These are phyloP conservation scores for Caenorhabditis tropicalis DNA, from an alignment of 1,140 invertebrate genomes.

Conservation along the genomic window DNA sequence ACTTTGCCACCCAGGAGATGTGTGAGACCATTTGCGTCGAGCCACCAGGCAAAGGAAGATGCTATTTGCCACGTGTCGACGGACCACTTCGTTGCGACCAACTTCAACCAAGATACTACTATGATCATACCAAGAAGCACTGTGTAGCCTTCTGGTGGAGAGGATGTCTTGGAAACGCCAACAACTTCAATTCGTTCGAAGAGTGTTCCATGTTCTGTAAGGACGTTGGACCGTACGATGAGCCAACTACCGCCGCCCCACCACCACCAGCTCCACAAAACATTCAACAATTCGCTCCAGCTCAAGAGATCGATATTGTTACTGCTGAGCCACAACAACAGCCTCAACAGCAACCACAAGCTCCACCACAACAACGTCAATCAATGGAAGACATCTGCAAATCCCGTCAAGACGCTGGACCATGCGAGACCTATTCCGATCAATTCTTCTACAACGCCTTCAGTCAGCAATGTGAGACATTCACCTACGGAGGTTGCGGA, in stretches of 20 bases:
- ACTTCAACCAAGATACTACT: slow-evolving; percentile 77
- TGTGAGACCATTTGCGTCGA: slow-evolving; percentile 86
- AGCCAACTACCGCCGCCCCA: slow-evolving; percentile 45
- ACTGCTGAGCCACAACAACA: slow-evolving; percentile 34
- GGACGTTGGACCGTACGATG: slow-evolving; percentile 52
- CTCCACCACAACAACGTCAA: background rate
- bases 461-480: slow-evolving; percentile 59
- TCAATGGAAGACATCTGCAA: slow-evolving; percentile 57
- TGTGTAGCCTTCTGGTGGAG: slow-evolving; percentile 83
- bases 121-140: slow-evolving; percentile 77
- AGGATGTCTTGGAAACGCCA: slow-evolving; percentile 85
- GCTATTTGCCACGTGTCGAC: slow-evolving; percentile 72
- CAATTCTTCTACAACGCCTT: slow-evolving; percentile 46
- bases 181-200: slow-evolving; percentile 83
- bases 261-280: background rate
- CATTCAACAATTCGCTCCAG: background rate
- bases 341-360: background rate
- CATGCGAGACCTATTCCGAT: slow-evolving; percentile 57
- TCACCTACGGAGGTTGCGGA: slow-evolving; percentile 80
- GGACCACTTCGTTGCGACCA: slow-evolving; percentile 66
- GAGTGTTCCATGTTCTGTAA: slow-evolving; percentile 81
- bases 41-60: slow-evolving; percentile 79
- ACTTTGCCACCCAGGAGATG: slow-evolving; percentile 84
- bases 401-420: slow-evolving; percentile 57
- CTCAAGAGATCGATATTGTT: slow-evolving; percentile 25